A percentile compares a stretch with the other conserved stretches of the same genome.
phyloP scores from a whole-genome alignment of 2,113 vertebrate genomes.

The Tapirus terrestris region DNA sequence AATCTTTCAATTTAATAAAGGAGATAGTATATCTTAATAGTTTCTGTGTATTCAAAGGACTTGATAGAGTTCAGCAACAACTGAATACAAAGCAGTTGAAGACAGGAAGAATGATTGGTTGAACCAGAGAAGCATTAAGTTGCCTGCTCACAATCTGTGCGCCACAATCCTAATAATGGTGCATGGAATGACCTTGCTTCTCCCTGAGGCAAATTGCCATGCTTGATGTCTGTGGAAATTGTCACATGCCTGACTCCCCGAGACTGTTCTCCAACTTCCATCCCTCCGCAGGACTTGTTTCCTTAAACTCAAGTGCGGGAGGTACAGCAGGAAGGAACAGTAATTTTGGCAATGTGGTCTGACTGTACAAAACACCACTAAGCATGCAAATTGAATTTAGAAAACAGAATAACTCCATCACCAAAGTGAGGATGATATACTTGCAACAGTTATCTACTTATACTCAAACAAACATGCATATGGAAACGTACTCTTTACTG shows the following conservation, averaged over 20 bases:
- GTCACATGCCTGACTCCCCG: not conserved
- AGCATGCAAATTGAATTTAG: not conserved
- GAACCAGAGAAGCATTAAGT: conserved; percentile 14
- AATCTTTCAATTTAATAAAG: conserved; percentile 65
- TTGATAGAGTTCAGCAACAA: not conserved
- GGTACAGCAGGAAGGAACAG: not conserved
- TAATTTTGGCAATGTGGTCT: not conserved
- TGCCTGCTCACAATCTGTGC: not conserved
- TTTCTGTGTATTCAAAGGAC: conserved; percentile 33
- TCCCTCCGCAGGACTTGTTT: not conserved
- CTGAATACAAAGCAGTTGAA: not conserved
- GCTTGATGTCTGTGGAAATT: not conserved
- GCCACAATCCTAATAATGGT: not conserved
- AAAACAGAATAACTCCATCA: conserved; percentile 30
- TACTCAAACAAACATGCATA: not conserved
- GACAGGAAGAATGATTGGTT: not conserved
- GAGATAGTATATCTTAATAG: conserved; percentile 42
- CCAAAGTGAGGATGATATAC: not conserved
- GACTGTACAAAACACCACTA: not conserved
- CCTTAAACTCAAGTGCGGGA: not conserved
- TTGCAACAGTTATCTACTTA: not conserved
- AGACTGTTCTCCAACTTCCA: not conserved
- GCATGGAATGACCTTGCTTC: not conserved
- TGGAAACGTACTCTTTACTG: not conserved
- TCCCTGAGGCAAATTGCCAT: not conserved